These are phyloP conservation scores for Ptilorrhoa leucosticta DNA, from an alignment of 2,113 vertebrate genomes.

Conservation along the genomic window DNA sequence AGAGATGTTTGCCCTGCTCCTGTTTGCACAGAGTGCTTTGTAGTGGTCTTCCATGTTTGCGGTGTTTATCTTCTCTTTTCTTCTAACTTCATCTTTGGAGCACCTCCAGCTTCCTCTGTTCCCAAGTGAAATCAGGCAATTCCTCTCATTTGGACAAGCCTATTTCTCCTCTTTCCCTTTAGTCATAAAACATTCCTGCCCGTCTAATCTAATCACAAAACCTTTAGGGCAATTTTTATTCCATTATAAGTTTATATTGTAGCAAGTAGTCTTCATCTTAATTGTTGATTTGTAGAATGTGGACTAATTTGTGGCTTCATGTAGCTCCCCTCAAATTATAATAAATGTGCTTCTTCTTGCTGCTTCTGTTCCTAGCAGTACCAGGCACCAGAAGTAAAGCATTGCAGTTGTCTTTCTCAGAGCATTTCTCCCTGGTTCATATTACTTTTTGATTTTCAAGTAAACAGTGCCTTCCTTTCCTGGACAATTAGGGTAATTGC, in stretches of 20 bases:
- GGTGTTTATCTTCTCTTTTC: neutral
- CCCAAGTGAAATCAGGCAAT: neutral
- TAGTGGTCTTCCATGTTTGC: neutral
- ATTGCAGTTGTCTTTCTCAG: neutral
- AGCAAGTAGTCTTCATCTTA: neutral
- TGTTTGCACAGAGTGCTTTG: neutral
- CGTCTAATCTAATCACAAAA: neutral
- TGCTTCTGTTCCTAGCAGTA: neutral
- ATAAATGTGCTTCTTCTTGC: neutral
- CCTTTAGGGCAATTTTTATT: slow-evolving; percentile 26
- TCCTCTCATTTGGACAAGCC: neutral
- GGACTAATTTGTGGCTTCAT: neutral
- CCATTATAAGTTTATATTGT: neutral
- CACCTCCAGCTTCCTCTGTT: neutral
- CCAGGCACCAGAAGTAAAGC: neutral
- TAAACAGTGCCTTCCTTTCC: neutral
- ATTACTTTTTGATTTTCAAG: neutral
- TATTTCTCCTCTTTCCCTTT: neutral
- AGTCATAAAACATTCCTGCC: slow-evolving; percentile 1
- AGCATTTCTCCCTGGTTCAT: neutral
- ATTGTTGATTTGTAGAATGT: neutral
- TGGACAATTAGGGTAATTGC: neutral
- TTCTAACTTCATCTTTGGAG: neutral
- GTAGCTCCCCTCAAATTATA: neutral
- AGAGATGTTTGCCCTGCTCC: neutral